A percentile compares a stretch with the other conserved stretches of the same genome.
These are phyloP conservation scores for Mastigias papua DNA, from an alignment of 30 jellyfish, hydroid and myxozoan genomes.

Conservation along the genomic window DNA sequence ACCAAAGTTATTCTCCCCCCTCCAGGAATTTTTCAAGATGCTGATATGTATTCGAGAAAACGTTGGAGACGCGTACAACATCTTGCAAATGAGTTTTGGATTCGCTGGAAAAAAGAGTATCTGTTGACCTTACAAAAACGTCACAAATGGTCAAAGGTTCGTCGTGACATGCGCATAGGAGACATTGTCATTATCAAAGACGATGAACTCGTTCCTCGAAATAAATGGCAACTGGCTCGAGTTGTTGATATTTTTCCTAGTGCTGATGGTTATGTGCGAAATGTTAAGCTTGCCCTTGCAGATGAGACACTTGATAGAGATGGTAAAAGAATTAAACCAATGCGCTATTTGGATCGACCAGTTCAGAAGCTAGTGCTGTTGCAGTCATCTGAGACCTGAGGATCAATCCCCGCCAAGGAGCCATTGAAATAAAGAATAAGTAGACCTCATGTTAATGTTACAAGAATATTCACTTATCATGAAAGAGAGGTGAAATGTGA, in stretches of 20 bases:
- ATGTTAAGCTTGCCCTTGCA: not conserved
- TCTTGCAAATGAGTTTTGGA: not conserved
- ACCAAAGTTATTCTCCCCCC: not conserved
- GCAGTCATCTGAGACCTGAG: too few species aligned
- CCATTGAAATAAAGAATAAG: too few species aligned
- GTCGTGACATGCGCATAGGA: not conserved
- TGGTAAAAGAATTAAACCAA: too few species aligned
- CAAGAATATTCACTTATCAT: too few species aligned
- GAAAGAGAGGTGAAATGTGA: too few species aligned
- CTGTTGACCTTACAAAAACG: not conserved
- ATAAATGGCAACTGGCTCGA: not conserved
- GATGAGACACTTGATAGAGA: too few species aligned
- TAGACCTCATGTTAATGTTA: too few species aligned
- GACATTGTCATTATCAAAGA: not conserved
- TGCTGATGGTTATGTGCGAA: not conserved
- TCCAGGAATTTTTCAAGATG: not conserved
- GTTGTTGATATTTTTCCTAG: not conserved
- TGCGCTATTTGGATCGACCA: too few species aligned
- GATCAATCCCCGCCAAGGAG: too few species aligned
- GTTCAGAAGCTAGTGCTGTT: too few species aligned
- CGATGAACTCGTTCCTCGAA: not conserved
- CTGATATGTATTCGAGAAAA: not conserved
- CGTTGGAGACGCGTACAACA: not conserved
- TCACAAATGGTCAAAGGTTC: not conserved
- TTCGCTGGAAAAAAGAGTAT: not conserved